A percentile compares a stretch with the other conserved stretches of the same genome.
These are phyloP conservation scores for Aegotheles bennettii DNA, from an alignment of 2,113 vertebrate species.

Conservation along the genomic window DNA sequence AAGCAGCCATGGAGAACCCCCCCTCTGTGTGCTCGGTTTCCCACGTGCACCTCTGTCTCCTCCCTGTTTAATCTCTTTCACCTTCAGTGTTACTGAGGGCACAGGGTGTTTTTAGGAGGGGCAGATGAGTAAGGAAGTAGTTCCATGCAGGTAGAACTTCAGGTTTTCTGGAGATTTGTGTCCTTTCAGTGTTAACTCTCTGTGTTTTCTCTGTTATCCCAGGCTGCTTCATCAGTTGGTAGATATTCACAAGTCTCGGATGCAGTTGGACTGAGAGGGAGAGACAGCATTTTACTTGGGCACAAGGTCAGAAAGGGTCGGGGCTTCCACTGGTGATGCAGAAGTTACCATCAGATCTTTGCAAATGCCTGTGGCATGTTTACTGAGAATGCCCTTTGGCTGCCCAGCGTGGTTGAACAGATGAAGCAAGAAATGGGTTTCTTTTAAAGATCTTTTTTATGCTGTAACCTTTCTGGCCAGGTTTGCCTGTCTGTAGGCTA, in stretches of 20 bases:
- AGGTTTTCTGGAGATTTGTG: not conserved
- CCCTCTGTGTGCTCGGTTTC: not conserved
- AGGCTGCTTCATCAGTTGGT: not conserved
- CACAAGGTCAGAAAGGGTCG: not conserved
- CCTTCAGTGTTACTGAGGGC: fast-evolving
- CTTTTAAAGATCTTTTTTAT: not conserved
- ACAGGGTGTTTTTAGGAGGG: not conserved
- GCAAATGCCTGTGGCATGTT: not conserved
- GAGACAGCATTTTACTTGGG: not conserved
- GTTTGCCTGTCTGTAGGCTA: not conserved
- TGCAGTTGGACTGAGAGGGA: not conserved
- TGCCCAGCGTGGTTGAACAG: not conserved
- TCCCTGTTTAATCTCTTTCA: not conserved
- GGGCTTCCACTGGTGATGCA: not conserved
- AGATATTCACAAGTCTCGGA: not conserved
- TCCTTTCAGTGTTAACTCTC: not conserved
- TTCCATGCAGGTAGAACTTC: not conserved
- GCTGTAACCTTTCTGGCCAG: not conserved
- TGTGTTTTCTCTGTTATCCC: not conserved
- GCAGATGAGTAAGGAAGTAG: not conserved
- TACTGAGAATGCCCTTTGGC: not conserved
- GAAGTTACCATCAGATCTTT: not conserved
- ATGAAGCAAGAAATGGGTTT: not conserved
- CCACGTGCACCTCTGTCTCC: not conserved
- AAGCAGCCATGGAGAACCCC: not conserved